Evolutionary conservation across 2,797 vertebrate genomes (phyloP), one percentile per base, ranked within the genome.

Genomic region (Notolabrus celidotus): DNA sequence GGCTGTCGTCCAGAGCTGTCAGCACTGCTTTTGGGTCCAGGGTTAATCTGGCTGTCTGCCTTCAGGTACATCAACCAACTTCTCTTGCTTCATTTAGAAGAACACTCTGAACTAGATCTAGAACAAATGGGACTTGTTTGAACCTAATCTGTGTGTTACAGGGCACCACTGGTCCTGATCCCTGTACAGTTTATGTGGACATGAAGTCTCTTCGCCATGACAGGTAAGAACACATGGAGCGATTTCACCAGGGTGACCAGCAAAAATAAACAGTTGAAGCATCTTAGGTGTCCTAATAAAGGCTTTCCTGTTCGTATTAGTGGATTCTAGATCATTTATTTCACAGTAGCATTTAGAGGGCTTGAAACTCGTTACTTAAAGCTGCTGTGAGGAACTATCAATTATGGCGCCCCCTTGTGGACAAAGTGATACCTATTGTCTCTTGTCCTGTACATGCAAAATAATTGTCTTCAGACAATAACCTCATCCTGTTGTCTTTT

Each of bases 11-110:
- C 7, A 93, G 98, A 9, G 98, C 98, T 0, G 98, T 99, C 57
- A 99, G 98, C 94, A 99, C 97, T 25, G 96, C 98, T 52, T 99
- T 99, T 25, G 98, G 98, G n/a, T 98, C 97, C 2, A 92, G 98
- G 86, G 98, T 99, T 82, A 99, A 99, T 56, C 92, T 98, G 59
- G 97, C 97, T 10, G 93, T 99, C 90, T 98, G 98, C 84, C 89
- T 99, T 79, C 98, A 99, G 98, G 98, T 99, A 76, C 74, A 19
- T 34, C 31, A 9, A 12, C 66, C 23, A 38, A 25, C 31, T 54
- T 10, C 9, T 49, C 9, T 22, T 36, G 31, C 19, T 9, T 58
- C 19, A 58, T 7, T 3, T 1, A 0, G 8, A 34, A 4, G 16
- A n/a, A 23, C 16, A 45, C 34, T 63, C 34, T 41, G 3, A 59